Conservation (phyloP, 37 sponge, comb jelly and placozoan genomes). For the Agelas oroides region DNA sequence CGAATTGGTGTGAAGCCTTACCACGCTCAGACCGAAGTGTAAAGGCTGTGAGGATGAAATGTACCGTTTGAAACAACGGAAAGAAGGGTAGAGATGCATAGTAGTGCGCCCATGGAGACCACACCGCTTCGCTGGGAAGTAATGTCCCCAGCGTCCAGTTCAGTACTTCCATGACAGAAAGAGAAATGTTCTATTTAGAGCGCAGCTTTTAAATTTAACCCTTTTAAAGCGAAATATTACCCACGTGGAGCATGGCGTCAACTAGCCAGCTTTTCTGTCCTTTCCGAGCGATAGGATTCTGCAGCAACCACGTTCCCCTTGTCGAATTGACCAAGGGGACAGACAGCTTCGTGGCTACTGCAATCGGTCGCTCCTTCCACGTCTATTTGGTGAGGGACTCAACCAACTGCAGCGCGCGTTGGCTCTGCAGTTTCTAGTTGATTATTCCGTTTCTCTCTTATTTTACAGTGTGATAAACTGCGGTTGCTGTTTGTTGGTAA, state of each 20-base stretch:
- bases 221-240: too few species aligned
- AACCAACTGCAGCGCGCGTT: not conserved
- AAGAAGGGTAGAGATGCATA: slow-evolving; percentile 44
- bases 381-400: slow-evolving; percentile 64
- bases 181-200: too few species aligned
- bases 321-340: slow-evolving; percentile 45
- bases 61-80: slow-evolving; percentile 57
- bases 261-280: slow-evolving; percentile 81
- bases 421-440: not conserved
- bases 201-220: too few species aligned
- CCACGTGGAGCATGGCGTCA: not conserved
- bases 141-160: not conserved
- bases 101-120: slow-evolving; percentile 5
- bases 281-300: slow-evolving; percentile 85
- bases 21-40: slow-evolving; percentile 65
- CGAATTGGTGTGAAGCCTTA: too few species aligned
- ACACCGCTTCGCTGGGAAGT: not conserved
- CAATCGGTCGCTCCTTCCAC: slow-evolving; percentile 82
- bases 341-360: slow-evolving; percentile 68
- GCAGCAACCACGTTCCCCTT: slow-evolving; percentile 82
- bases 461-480: slow-evolving; percentile 79
- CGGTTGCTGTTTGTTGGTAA: slow-evolving; percentile 69
- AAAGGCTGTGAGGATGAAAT: slow-evolving; percentile 55
- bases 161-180: not conserved
- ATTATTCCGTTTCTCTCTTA: not conserved